These are phyloP conservation scores for Urocynchramus pylzowi DNA, from an alignment of 2,113 vertebrate species.

Conservation along the genomic window DNA sequence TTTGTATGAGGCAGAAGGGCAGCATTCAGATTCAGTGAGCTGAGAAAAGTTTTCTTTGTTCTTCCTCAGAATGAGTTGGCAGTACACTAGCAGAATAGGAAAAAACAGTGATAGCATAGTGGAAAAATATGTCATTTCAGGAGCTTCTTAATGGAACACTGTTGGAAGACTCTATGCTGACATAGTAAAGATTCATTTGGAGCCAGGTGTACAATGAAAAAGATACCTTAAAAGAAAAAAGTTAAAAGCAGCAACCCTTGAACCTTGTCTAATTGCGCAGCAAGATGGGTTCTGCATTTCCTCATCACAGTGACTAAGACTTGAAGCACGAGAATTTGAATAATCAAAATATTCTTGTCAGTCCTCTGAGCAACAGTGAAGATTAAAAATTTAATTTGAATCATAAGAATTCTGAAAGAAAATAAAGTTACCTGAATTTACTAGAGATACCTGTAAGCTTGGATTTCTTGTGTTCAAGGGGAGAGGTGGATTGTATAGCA, in stretches of 20 bases:
- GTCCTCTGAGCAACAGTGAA: neutral
- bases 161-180: neutral
- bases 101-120: neutral
- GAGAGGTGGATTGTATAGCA: neutral
- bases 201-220: neutral
- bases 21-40: neutral
- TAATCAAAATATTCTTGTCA: neutral
- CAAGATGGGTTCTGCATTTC: neutral
- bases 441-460: fast-evolving
- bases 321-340: neutral
- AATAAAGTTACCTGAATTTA: fast-evolving
- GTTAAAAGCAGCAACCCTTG: neutral
- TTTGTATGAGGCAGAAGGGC: neutral
- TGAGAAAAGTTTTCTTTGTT: neutral
- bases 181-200: neutral
- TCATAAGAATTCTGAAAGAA: neutral
- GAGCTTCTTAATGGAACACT: neutral
- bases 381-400: neutral
- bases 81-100: neutral
- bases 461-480: neutral
- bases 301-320: neutral
- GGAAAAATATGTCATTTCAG: neutral
- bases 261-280: neutral
- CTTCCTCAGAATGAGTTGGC: neutral
- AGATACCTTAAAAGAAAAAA: neutral